Evolutionary conservation across 2,888 invertebrate species (phyloP), one percentile per base, ranked within the genome.

Genomic region (Spodoptera littoralis): DNA sequence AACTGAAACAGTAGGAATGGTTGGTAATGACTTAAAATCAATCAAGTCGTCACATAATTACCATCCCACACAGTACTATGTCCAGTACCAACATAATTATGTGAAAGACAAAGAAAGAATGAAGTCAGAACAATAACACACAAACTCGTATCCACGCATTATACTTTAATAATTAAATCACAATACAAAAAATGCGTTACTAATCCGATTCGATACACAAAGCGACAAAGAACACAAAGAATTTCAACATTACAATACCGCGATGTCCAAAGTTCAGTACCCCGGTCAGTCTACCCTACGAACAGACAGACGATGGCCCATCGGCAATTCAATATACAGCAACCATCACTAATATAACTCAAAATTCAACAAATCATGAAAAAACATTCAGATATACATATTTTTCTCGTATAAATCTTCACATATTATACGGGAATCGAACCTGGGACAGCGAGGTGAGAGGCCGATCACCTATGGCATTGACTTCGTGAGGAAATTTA

Each of bases 391-490:
- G 61, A 79, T 70, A 66, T 70, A 74, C 70, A 74, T 67, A 72
- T 55, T 68, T 70, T 65, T 73, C 58, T 57, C 46, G 82, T 75
- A 84, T 84, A 84, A 84, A 81, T 66, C 57, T 43, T 45, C 47
- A 65, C 55, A 63, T 52, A 79, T 84, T 84, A 84, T 82, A 82
- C 83, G 80, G 77, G 80, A 79, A 53, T 76, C 82, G 81, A 86
- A 88, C 84, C 79, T 75, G 66, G 67, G 75, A 64, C 72, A 73
- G 75, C 65, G 77, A 70, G 77, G 74, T 69, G 73, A 70, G 76
- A 77, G 85, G 84, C 58, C 84, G 76, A 70, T 84, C 81, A 84
- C 86, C 86, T 70, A 70, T 76, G 86, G 74, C 85, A 79, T 82
- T 86, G 80, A 79, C 81, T 77, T 52, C 55, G 8, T 58, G 65